Evolutionary conservation across 2,888 invertebrate species (phyloP).

Genomic region (Blastobasis adustella): DNA sequence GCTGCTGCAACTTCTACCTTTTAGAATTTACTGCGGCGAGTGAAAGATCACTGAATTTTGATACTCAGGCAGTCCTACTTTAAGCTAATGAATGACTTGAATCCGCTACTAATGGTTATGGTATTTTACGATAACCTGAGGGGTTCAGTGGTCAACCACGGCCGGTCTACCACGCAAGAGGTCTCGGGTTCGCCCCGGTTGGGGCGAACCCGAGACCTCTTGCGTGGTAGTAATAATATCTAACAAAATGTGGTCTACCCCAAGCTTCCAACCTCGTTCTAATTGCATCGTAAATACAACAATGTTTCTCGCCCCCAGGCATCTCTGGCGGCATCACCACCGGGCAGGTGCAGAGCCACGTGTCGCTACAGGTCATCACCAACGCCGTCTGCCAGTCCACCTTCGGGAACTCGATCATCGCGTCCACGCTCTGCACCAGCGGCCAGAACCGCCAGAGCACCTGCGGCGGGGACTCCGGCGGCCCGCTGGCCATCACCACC

Average conservation of each 20-base stretch:
- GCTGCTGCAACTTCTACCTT: neutral
- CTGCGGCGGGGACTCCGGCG: slow-evolving; percentile 21
- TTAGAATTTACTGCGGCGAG: neutral
- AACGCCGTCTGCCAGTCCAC: slow-evolving; percentile 19
- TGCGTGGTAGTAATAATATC: too few species aligned
- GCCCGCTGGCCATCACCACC: slow-evolving; percentile 9
- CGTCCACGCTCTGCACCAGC: neutral
- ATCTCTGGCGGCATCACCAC: slow-evolving; percentile 9
- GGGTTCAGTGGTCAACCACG: neutral
- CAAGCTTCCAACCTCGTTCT: neutral
- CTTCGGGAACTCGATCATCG: slow-evolving; percentile 7
- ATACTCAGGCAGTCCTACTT: neutral
- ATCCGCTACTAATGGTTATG: slow-evolving; percentile 10
- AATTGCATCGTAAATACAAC: neutral
- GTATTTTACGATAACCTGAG: slow-evolving; percentile 1
- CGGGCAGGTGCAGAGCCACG: slow-evolving; percentile 12
- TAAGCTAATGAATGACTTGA: neutral
- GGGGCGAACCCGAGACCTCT: too few species aligned
- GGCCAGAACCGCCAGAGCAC: slow-evolving; percentile 8
- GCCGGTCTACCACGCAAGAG: neutral
- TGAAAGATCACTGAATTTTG: neutral
- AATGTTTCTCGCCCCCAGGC: neutral
- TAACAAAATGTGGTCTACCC: neutral
- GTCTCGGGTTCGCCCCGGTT: too few species aligned
- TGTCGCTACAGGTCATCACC: slow-evolving; percentile 16